phyloP scores from a whole-genome alignment of 2,113 vertebrate species.

The Machaerirhynchus nigripectus region DNA sequence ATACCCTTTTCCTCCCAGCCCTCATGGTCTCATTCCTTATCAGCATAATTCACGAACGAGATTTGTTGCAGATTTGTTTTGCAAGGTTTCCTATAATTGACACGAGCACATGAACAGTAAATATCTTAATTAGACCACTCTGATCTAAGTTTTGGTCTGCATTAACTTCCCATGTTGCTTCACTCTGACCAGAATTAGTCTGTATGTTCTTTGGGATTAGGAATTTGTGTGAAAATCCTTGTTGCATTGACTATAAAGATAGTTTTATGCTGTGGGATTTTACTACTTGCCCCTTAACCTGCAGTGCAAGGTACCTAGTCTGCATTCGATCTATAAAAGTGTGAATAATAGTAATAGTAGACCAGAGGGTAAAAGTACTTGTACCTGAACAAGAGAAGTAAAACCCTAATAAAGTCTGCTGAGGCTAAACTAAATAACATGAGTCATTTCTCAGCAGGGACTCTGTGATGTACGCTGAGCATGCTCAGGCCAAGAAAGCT shows the following conservation, averaged over 20 bases:
- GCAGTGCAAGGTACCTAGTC: not conserved
- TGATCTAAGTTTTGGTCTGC: not conserved
- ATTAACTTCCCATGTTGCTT: not conserved
- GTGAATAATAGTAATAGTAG: not conserved
- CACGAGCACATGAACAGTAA: not conserved
- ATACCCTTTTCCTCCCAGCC: not conserved
- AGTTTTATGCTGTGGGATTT: not conserved
- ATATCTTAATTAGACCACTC: not conserved
- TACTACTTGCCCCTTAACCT: not conserved
- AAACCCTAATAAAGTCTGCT: not conserved
- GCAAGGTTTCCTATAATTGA: not conserved
- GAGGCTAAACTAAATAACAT: not conserved
- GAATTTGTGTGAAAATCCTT: not conserved
- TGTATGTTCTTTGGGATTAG: not conserved
- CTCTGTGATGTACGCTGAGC: rapidly evolving
- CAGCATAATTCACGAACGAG: not conserved
- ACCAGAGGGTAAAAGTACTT: not conserved
- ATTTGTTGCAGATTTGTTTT: not conserved
- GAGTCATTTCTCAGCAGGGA: not conserved
- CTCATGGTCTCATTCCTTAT: not conserved
- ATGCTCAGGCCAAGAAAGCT: not conserved
- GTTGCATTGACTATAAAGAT: not conserved
- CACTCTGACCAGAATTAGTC: not conserved
- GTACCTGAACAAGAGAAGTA: not conserved
- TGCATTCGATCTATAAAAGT: not conserved